Percentiles rank a stretch among this genome's conserved stretches.
Conservation (phyloP, 2,797 vertebrate species). For the Anisognathus igniventris region DNA sequence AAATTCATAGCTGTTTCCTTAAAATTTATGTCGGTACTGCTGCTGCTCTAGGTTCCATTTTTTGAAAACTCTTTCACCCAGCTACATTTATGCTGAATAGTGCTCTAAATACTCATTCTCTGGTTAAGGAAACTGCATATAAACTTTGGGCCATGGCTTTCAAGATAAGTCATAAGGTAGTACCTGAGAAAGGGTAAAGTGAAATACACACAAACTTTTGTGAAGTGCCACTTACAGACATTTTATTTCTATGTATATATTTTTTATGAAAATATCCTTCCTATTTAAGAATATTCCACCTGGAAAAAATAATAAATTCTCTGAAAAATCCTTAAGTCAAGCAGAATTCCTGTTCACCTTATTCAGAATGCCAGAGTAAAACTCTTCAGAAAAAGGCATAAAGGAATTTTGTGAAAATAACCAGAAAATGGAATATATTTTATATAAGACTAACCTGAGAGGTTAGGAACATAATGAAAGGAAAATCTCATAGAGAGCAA, state of each 20-base stretch:
- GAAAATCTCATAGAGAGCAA: background rate
- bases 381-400: background rate
- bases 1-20: background rate
- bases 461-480: background rate
- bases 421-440: background rate
- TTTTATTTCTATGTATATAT: background rate
- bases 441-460: background rate
- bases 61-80: background rate
- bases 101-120: background rate
- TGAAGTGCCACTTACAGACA: background rate
- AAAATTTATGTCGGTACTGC: background rate
- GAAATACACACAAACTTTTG: background rate
- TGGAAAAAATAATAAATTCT: background rate
- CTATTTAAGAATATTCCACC: background rate
- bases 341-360: background rate
- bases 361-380: background rate
- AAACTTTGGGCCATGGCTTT: background rate
- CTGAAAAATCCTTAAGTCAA: background rate
- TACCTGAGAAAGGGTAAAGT: background rate
- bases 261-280: background rate
- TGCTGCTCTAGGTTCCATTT: background rate
- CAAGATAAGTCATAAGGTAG: background rate
- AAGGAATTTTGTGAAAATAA: background rate
- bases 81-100: background rate
- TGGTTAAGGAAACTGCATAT: background rate